Percentiles rank a stretch among this genome's conserved stretches.
These are phyloP conservation scores for Pocota personata DNA, from an alignment of 2,888 invertebrate species.

Conservation along the genomic window DNA sequence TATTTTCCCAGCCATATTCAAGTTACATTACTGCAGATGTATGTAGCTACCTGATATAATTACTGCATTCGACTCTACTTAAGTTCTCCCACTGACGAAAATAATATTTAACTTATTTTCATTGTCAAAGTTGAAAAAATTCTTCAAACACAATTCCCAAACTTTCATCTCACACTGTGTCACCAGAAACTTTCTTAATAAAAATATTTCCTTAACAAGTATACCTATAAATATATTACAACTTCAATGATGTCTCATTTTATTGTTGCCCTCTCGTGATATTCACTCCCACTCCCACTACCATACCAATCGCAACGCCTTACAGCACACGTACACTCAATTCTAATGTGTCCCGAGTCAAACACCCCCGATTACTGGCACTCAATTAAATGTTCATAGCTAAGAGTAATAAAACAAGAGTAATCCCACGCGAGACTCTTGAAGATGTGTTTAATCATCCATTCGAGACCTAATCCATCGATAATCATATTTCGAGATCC, in stretches of 20 bases:
- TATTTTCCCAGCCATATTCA: too few relatives aligned
- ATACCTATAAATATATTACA: background rate
- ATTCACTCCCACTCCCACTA: background rate
- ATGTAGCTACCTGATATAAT: too few relatives aligned
- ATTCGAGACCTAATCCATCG: conserved; percentile 46
- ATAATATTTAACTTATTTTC: too few relatives aligned
- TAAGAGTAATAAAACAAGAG: conserved; percentile 36
- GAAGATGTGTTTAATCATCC: conserved; percentile 59
- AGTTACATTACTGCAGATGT: too few relatives aligned
- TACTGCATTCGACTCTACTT: too few relatives aligned
- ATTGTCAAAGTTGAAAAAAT: too few relatives aligned
- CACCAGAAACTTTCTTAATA: background rate
- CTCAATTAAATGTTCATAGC: conserved; percentile 43
- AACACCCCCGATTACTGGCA: conserved; percentile 42
- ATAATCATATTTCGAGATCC: conserved; percentile 48
- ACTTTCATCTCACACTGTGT: too few relatives aligned
- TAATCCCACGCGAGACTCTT: background rate
- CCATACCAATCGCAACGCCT: background rate
- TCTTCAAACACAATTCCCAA: too few relatives aligned
- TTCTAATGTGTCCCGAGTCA: conserved; percentile 2
- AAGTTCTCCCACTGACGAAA: too few relatives aligned
- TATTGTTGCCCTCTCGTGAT: too few relatives aligned
- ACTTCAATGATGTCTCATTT: background rate
- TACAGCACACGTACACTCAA: background rate
- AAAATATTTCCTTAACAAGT: background rate